Percentiles rank a stretch among this genome's conserved stretches.
Conservation (phyloP, 2,797 vertebrate genomes). For the Channallabes apus region DNA sequence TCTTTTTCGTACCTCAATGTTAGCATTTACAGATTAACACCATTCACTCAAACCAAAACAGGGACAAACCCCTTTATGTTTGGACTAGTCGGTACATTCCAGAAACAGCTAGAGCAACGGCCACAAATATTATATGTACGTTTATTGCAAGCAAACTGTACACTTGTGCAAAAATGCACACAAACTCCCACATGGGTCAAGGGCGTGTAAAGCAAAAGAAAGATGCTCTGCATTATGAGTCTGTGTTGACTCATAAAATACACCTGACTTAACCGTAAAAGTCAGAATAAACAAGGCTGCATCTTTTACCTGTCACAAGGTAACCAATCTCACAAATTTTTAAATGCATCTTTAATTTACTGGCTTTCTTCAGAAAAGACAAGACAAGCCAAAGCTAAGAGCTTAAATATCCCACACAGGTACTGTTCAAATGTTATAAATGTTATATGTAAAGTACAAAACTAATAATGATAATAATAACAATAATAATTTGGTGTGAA, state of each 20-base stretch:
- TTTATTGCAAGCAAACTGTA: background rate
- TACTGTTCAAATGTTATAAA: background rate
- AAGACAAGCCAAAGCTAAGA: background rate
- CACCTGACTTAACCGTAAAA: background rate
- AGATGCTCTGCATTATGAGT: background rate
- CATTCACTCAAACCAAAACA: slow-evolving; percentile 42
- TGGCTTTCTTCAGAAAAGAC: background rate
- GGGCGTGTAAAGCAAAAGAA: background rate
- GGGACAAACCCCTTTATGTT: slow-evolving; percentile 48
- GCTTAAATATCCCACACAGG: background rate
- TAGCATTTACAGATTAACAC: background rate
- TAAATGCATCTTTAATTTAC: background rate
- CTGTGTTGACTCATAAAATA: background rate
- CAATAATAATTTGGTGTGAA: background rate
- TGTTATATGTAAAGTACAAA: background rate
- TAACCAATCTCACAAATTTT: background rate
- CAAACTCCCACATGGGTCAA: background rate
- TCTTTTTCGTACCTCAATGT: slow-evolving; percentile 41
- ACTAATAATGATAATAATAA: too few species aligned
- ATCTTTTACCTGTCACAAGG: background rate
- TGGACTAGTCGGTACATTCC: slow-evolving; percentile 61
- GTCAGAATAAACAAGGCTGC: background rate
- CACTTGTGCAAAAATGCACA: background rate
- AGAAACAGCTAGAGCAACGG: slow-evolving; percentile 30
- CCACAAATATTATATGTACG: background rate